These are phyloP conservation scores for Erpornis zantholeuca DNA, from an alignment of 2,113 vertebrate species.

Conservation along the genomic window DNA sequence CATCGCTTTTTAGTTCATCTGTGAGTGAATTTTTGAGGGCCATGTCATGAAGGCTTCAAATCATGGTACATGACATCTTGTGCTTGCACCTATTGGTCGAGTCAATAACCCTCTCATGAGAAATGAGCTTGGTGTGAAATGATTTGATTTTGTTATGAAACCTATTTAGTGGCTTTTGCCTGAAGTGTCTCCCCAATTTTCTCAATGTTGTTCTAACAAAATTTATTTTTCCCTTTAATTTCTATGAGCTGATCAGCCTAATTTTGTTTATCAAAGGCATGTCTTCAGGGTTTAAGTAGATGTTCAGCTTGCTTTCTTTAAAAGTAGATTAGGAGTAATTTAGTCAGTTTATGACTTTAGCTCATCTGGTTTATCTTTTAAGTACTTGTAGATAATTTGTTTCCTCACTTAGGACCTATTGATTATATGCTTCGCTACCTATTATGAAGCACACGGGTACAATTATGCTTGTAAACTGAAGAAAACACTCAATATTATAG, in stretches of 20 bases:
- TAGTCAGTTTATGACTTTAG: neutral
- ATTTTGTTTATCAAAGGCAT: neutral
- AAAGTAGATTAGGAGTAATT: neutral
- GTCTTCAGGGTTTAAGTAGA: neutral
- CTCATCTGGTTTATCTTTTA: neutral
- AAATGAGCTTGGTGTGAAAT: neutral
- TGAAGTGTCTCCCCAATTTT: neutral
- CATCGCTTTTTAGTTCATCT: neutral
- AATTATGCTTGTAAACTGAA: conserved; percentile 2
- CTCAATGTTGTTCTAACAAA: neutral
- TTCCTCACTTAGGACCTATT: neutral
- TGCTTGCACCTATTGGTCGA: neutral
- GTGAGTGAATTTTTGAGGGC: no score
- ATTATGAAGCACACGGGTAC: neutral
- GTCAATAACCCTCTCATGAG: neutral
- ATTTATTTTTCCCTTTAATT: neutral
- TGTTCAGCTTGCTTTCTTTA: neutral
- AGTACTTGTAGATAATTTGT: neutral
- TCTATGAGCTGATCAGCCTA: neutral
- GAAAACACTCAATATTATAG: neutral
- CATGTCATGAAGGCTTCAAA: neutral
- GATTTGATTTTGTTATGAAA: neutral
- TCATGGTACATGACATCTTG: neutral
- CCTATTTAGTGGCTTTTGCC: neutral
- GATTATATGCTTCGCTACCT: neutral